Conservation (phyloP, 1,140 invertebrate species). For the Neelides sp. region DNA sequence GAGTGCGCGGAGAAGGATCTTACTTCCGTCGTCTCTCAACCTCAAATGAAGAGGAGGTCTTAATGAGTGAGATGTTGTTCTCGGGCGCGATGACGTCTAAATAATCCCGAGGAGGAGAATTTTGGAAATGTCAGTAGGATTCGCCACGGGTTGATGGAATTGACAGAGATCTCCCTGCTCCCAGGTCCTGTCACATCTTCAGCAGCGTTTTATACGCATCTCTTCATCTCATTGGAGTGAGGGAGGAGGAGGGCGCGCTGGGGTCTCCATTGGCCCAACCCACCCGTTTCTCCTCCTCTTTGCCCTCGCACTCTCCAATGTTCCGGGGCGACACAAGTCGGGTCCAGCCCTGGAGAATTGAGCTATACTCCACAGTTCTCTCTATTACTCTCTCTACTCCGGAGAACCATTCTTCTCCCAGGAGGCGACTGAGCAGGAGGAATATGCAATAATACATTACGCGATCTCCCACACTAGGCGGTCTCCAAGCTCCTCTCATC, state of each 20-base stretch:
- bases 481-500: too few species aligned
- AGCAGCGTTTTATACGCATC: constrained; percentile 26
- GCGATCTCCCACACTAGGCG: too few species aligned
- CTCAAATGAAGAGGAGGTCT: too few species aligned
- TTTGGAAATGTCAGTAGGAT: constrained; percentile 31
- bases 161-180: constrained; percentile 29
- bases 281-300: background rate
- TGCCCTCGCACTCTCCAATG: background rate
- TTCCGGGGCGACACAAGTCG: background rate
- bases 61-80: constrained; percentile 1
- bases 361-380: too few species aligned
- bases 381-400: too few species aligned
- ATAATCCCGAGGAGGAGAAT: constrained; percentile 18
- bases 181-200: constrained; percentile 26
- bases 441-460: too few species aligned
- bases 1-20: too few species aligned
- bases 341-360: too few species aligned
- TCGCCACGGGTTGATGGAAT: constrained; percentile 31
- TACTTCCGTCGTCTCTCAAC: too few species aligned
- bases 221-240: constrained; percentile 25
- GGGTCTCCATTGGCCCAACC: background rate
- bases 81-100: constrained; percentile 19
- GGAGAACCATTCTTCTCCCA: too few species aligned
- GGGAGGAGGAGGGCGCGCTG: too few species aligned
- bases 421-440: too few species aligned